A percentile compares a stretch with the other conserved stretches of the same genome.
These are phyloP conservation scores for Halictus quadricinctus DNA, from an alignment of 2,888 invertebrate genomes.

Conservation along the genomic window DNA sequence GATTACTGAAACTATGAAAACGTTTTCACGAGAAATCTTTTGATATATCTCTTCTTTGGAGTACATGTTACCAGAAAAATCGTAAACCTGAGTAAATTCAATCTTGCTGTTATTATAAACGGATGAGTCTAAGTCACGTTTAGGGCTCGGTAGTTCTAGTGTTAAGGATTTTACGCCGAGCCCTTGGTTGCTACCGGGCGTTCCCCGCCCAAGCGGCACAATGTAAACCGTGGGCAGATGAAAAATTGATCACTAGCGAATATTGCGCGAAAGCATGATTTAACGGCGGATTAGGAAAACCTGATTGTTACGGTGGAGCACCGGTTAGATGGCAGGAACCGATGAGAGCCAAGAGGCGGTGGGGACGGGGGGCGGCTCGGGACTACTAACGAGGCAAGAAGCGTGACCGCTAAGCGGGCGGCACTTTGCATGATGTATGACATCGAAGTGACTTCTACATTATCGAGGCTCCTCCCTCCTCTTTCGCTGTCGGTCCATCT, in stretches of 20 bases:
- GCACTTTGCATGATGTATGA: constrained; percentile 12
- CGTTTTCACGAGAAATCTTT: no score
- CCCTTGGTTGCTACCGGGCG: no score
- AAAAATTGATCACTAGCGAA: not conserved
- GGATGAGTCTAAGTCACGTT: no score
- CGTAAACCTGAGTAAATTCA: no score
- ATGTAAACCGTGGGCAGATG: not conserved
- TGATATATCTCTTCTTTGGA: no score
- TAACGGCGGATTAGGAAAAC: not conserved
- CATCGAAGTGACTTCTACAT: constrained; percentile 22
- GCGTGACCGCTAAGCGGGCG: not conserved
- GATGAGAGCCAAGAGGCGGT: not conserved
- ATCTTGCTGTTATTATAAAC: no score
- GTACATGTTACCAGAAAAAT: no score
- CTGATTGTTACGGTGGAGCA: not conserved
- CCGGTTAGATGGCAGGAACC: not conserved
- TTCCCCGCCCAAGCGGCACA: not conserved
- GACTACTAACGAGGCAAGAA: constrained; percentile 5
- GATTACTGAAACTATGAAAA: no score
- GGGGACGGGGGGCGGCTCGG: not conserved
- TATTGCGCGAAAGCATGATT: not conserved
- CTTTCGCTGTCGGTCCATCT: not conserved
- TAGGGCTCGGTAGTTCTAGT: no score
- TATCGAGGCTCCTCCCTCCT: constrained; percentile 34
- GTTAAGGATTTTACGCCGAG: not conserved